Evolutionary conservation across 2,113 vertebrate species (phyloP).

Genomic region (Siphamia tubifer): DNA sequence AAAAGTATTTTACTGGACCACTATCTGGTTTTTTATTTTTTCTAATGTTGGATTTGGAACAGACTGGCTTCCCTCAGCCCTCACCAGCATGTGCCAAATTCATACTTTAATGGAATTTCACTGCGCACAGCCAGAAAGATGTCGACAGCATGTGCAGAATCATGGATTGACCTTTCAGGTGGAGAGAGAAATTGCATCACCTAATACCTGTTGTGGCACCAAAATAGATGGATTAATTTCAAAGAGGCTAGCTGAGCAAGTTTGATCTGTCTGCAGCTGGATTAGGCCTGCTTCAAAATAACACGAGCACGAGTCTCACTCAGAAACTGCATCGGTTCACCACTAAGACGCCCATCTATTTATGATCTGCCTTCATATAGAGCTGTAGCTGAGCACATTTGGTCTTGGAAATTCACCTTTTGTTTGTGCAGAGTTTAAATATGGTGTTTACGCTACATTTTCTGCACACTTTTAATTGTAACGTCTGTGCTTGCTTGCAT

Average conservation of each 20-base stretch:
- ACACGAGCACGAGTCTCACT: background rate
- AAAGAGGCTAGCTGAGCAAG: constrained; percentile 11
- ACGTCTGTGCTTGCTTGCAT: background rate
- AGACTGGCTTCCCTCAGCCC: background rate
- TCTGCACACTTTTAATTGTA: background rate
- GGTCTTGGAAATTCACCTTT: no score
- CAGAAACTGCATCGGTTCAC: background rate
- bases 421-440: no score
- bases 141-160: constrained; percentile 46
- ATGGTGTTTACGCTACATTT: no score
- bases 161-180: constrained; percentile 59
- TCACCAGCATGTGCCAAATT: constrained; percentile 31
- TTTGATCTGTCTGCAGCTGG: constrained; percentile 15
- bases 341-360: no score
- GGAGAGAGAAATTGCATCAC: constrained; percentile 56
- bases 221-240: constrained; percentile 56
- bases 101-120: constrained; percentile 44
- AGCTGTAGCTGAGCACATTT: no score
- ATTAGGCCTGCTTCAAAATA: background rate
- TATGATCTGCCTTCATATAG: no score
- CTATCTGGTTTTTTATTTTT: background rate
- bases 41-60: constrained; percentile 34
- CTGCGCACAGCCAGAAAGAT: constrained; percentile 40
- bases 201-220: constrained; percentile 52
- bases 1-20: constrained; percentile 17